Evolutionary conservation across 2,797 vertebrate genomes (phyloP), one percentile per base, ranked within the genome.

Genomic region (Botia kubotai): DNA sequence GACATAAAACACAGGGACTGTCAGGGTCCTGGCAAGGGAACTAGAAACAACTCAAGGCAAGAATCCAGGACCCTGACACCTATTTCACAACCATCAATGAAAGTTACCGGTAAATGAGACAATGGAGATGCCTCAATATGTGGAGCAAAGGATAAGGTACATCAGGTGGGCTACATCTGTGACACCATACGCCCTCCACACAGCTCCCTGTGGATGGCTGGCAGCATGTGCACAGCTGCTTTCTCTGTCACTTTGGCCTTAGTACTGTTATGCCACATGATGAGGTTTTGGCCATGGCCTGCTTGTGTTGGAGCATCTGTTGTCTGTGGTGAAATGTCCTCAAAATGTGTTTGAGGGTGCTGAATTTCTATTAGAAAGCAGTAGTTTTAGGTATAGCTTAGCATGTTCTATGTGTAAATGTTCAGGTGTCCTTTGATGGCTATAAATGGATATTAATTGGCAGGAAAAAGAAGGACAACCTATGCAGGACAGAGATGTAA

Each of bases 111-210:
- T 39, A 39, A 46, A 46, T 46, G 11, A 63, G 26, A 63, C 13
- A 4, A 63, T 63, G 26, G 26, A 14, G 60, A 63, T 4, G 14
- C 60, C 14, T 63, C 26, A 63, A 80, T 39, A 26, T 79, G 77
- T 79, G 2, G 46, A 79, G 14, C 46, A 63, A 13, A 21, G 46
- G 7, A 46, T 16, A 43, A 50, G 80, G 53, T 80, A 72, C 81
- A 83, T 81, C 81, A 83, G 82, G 85, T 86, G 82, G 77, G 68
- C 62, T 60, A 65, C 74, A 78, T 78, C 66, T 83, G 82, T 43
- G 16, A 33, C 62, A 65, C 21, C 43, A 75, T 63, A 52, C 63
- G 76, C 46, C 82, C 76, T 69, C 26, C 4, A 26, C 21, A 33
- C 60, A 50, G 16, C 36, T 77, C 70, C 66, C 75, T 23, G 10